Conservation (phyloP, 2,797 vertebrate genomes). For the Siniperca obscura region DNA sequence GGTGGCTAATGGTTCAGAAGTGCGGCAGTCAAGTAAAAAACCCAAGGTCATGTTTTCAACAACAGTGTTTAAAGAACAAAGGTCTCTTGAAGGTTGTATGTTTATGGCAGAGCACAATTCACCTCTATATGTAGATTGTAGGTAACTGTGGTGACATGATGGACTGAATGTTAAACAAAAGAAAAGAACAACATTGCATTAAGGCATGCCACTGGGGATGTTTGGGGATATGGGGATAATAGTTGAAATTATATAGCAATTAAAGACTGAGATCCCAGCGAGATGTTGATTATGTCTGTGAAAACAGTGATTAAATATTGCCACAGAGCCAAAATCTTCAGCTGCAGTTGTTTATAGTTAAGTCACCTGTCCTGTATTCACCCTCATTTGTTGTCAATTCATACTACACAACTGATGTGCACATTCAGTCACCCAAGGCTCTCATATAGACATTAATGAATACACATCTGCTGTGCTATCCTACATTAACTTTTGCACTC, state of each 20-base stretch:
- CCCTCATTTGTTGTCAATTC: background rate
- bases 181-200: background rate
- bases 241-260: constrained; percentile 14
- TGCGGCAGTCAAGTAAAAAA: background rate
- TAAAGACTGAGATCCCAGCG: constrained; percentile 5
- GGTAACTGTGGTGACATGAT: background rate
- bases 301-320: constrained; percentile 31
- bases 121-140: background rate
- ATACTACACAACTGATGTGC: constrained; percentile 12
- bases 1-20: constrained; percentile 8
- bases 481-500: no score
- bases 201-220: background rate
- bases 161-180: background rate
- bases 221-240: background rate
- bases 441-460: no score
- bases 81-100: background rate
- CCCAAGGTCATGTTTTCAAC: background rate
- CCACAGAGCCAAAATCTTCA: background rate
- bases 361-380: constrained; percentile 1
- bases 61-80: background rate
- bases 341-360: constrained; percentile 1
- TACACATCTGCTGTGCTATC: no score
- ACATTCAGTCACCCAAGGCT: no score
- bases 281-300: constrained; percentile 5
- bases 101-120: background rate